phyloP scores from a whole-genome alignment of 2,888 invertebrate genomes.

The Synergus itoensis region DNA sequence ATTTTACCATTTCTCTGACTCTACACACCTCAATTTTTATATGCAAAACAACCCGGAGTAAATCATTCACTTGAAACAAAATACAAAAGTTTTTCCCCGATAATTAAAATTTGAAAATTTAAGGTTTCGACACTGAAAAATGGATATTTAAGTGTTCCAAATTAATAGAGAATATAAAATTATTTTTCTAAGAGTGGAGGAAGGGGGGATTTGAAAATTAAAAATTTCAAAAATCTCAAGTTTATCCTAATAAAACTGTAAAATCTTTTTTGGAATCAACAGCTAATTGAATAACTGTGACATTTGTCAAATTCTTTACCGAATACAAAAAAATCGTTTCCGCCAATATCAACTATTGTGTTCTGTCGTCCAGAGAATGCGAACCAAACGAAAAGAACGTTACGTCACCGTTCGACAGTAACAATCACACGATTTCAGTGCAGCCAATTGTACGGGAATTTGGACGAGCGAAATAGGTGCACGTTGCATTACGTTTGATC shows the following conservation, averaged over 20 bases:
- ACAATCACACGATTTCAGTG: not conserved
- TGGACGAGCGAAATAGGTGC: too few relatives aligned
- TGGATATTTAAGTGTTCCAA: too few relatives aligned
- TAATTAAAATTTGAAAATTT: too few relatives aligned
- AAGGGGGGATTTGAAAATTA: too few relatives aligned
- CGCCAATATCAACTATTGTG: not conserved
- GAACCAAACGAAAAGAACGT: slow-evolving; percentile 8
- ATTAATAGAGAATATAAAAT: too few relatives aligned
- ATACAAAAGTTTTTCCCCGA: too few relatives aligned
- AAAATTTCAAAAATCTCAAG: not conserved
- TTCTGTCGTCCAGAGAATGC: not conserved
- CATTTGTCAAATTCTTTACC: slow-evolving; percentile 16
- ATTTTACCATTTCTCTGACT: slow-evolving; percentile 16
- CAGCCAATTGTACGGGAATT: not conserved
- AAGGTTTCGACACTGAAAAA: too few relatives aligned
- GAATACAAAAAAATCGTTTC: slow-evolving; percentile 14
- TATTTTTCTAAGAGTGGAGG: too few relatives aligned
- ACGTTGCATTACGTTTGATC: not conserved
- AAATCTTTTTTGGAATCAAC: not conserved
- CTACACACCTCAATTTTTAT: slow-evolving; percentile 12
- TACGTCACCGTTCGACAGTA: slow-evolving; percentile 6
- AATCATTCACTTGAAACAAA: too few relatives aligned
- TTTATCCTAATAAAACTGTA: not conserved
- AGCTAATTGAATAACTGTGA: not conserved
- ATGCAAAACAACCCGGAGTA: not conserved